Evolutionary conservation across 2,113 vertebrate genomes (phyloP).

Genomic region (Prietella phreatophila): DNA sequence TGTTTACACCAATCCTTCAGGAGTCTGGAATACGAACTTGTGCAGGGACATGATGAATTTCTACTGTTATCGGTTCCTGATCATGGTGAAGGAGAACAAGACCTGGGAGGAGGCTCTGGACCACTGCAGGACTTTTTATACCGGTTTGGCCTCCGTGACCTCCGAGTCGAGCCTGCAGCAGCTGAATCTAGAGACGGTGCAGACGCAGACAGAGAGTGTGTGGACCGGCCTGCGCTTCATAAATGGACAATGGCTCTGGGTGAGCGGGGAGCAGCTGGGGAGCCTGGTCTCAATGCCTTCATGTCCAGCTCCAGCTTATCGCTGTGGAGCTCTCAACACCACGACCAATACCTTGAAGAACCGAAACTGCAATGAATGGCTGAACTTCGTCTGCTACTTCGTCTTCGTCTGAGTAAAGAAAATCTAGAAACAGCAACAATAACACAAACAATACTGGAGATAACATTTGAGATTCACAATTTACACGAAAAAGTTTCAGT

Average conservation of each 20-base stretch:
- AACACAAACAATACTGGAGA: not conserved
- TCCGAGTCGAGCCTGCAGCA: not conserved
- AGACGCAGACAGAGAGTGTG: not conserved
- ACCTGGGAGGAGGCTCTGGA: constrained; percentile 45
- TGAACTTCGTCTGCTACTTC: constrained; percentile 57
- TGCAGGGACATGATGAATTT: accelerated
- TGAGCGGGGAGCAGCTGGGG: not conserved
- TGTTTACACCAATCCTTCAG: not conserved
- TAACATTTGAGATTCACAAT: not conserved
- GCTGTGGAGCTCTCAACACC: constrained; percentile 54
- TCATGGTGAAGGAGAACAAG: constrained; percentile 34
- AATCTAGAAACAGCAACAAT: not conserved
- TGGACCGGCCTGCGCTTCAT: constrained; percentile 47
- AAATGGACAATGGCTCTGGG: constrained; percentile 40
- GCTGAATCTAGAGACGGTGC: not conserved
- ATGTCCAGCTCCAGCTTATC: constrained; percentile 43
- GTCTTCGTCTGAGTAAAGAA: constrained; percentile 6
- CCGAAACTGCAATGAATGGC: constrained; percentile 55
- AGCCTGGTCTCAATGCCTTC: not conserved
- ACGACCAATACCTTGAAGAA: not conserved
- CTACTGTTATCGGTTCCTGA: constrained; percentile 26
- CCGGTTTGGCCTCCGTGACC: constrained; percentile 27
- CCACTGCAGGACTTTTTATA: constrained; percentile 34
- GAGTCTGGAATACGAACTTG: not conserved
- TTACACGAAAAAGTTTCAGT: not conserved